Evolutionary conservation across 2,888 invertebrate genomes (phyloP), one percentile per base, ranked within the genome.

Genomic region (Trachelus iudaicus): DNA sequence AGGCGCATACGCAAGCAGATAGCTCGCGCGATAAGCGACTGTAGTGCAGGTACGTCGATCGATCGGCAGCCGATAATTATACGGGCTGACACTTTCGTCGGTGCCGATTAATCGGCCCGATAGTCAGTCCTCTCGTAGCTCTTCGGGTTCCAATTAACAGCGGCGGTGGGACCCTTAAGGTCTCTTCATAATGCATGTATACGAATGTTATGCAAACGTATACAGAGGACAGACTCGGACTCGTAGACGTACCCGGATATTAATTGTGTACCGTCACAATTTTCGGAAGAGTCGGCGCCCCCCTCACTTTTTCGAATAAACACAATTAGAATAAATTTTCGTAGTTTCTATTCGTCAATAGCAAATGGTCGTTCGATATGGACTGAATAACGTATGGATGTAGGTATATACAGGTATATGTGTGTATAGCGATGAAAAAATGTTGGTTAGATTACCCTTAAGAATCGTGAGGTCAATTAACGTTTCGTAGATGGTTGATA

Each of bases 401-500:
- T 40, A 40, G 40, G 23, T 40, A 56, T 56, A 40, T 40, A 13
- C 13, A 77, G 78, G 78, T 75, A 78, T 34, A 35, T 75, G 77
- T 75, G 77, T 78, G 75, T 78, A 73, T 34, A 77, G 69, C 79
- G 80, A 35, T 3, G 69, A 34, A 31, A 69, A 76, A 76, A 76
- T 80, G 79, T 34, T 40, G 76, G 34, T 69, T 15, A 23, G 56
- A 56, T 56, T 56, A 23, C 23, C 37, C 34, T 77, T 82, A 81
- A 79, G 80, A 81, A 80, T 82, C 81, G 82, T 81, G 80, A 77
- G 81, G 81, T 83, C 83, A 84, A 86, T 86, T 86, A 84, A 84
- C 82, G 84, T 76, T 71, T 34, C 33, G 71, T 15, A 34, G 71
- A 71, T 33, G 35, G 73, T 73, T 31, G 76, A 80, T 69, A 75